Evolutionary conservation across 1,140 invertebrate species (phyloP), one percentile per base, ranked within the genome.

Genomic region (Papilio polytes): DNA sequence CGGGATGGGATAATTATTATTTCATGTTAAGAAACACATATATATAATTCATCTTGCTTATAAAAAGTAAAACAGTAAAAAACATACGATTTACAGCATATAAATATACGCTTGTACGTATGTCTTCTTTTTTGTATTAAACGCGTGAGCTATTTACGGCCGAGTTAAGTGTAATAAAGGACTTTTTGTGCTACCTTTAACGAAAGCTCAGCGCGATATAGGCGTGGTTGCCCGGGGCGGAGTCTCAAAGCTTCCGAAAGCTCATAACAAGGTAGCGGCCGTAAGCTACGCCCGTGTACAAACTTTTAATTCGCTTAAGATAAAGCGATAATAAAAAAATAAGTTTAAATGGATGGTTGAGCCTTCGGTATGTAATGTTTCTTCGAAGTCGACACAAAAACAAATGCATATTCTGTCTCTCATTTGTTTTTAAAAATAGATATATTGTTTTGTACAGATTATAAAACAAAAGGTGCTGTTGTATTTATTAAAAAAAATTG

Each of bases 191-290:
- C 63, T 36, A 70, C 63, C 63, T 31, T 8, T 41, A 41, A 36
- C 46, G 73, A 51, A 74, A 46, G 73, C 41, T 74, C 41, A 20
- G 4, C 72, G 73, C 41, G 9, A 22, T 46, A n/a, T 44, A 26
- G 73, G 73, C 73, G 73, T 44, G 73, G 73, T 46, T 8, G 46
- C 44, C 73, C 73, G n/a, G 73, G 73, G 73, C 73, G 73, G 73
- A 13, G 73, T 26, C 73, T 74, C 51, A 41, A 73, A 41, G 41
- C n/a, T 44, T 44, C 72, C 44, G 13, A 51, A 46, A 51, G 73
- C 46, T 74, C 44, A 20, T 51, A 74, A 74, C 18, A 74, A 66
- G 63, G 63, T 74, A 51, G 73, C 46, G 2, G 73, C 73, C 73
- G 7, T n/a, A 44, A 26, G 73, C 46, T 51, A 74, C 44, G 20